Evolutionary conservation across 1,140 invertebrate species (phyloP).

Genomic region (Diprion similis): DNA sequence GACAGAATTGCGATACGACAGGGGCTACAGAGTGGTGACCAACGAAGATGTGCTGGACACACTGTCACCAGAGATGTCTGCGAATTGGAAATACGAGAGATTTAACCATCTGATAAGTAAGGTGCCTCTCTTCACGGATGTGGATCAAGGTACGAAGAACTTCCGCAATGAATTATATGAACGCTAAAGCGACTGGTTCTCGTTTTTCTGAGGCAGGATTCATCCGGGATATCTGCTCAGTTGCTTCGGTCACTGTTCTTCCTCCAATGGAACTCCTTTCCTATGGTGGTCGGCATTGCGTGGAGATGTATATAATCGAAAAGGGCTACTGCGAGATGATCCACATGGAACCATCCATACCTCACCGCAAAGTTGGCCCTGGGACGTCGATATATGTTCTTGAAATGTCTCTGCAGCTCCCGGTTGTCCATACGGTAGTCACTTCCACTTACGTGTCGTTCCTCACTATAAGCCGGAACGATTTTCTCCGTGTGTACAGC

Average conservation of each 20-base stretch:
- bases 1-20: not conserved
- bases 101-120: not conserved
- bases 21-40: not conserved
- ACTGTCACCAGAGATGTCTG: not conserved
- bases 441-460: not conserved
- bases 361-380: not conserved
- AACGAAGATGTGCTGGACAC: not conserved
- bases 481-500: conserved; percentile 1
- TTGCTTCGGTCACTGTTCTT: conserved; percentile 14
- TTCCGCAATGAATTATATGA: not conserved
- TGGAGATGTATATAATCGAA: conserved; percentile 59
- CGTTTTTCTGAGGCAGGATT: not conserved
- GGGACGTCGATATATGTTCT: not conserved
- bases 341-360: not conserved
- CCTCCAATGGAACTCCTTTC: conserved; percentile 56
- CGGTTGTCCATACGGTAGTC: not conserved
- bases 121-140: not conserved
- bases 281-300: conserved; percentile 55
- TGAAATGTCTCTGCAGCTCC: conserved; percentile 1
- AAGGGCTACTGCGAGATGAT: conserved; percentile 58
- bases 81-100: conserved; percentile 4
- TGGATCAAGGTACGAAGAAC: not conserved
- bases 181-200: not conserved
- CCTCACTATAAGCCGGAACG: not conserved
- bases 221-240: not conserved